Percentiles rank a stretch among this genome's conserved stretches.
phyloP scores from a whole-genome alignment of 2,797 vertebrate genomes.

The Protosalanx chinensis region DNA sequence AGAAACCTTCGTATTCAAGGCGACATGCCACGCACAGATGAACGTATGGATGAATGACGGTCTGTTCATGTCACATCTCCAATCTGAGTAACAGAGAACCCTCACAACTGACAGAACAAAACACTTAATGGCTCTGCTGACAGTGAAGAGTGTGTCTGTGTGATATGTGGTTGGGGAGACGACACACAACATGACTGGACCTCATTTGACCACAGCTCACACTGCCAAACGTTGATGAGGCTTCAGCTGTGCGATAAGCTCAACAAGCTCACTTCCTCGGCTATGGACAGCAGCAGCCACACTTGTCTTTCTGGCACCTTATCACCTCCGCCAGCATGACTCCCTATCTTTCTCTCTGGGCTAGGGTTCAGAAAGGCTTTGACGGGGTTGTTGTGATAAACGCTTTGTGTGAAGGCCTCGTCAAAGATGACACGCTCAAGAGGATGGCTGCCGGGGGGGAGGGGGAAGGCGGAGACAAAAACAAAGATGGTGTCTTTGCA shows the following conservation, averaged over 20 bases:
- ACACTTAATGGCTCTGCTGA: not conserved
- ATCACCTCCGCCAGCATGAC: not conserved
- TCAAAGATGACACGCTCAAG: conserved; percentile 52
- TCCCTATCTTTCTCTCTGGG: conserved; percentile 26
- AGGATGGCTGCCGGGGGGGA: too few species aligned
- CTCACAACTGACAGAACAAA: not conserved
- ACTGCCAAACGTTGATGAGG: not conserved
- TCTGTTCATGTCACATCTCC: not conserved
- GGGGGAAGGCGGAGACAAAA: too few species aligned
- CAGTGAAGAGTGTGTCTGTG: not conserved
- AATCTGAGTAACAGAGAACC: not conserved
- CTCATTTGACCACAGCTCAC: conserved; percentile 18
- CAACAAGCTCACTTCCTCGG: conserved; percentile 8
- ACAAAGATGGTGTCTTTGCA: not conserved
- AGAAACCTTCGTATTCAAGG: not conserved
- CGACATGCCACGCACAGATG: not conserved
- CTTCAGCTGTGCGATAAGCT: not conserved
- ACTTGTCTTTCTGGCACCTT: conserved; percentile 41
- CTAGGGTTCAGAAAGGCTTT: conserved; percentile 13
- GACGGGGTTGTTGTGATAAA: conserved; percentile 18
- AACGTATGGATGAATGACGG: not conserved
- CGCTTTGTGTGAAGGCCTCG: conserved; percentile 48
- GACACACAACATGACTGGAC: not conserved
- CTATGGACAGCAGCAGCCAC: conserved; percentile 27
- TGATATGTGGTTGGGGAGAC: too few species aligned